Base-by-base conservation (phyloP, 2,113 vertebrate genomes). In the Bufo bufo region DNA sequence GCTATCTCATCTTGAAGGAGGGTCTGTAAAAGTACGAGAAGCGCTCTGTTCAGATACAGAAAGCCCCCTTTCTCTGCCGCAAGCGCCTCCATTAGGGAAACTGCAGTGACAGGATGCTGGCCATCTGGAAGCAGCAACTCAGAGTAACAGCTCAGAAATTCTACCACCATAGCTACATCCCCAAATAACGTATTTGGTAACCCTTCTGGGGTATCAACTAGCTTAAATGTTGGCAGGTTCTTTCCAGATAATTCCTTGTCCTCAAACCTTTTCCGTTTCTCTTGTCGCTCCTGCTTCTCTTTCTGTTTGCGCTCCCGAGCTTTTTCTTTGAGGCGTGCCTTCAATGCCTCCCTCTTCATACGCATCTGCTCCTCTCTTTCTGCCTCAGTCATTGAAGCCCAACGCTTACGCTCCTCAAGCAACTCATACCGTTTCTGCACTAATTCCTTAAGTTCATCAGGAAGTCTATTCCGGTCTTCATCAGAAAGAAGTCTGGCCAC, bases 1-100 rank as follows among this genome's bases (percentile, higher is more conserved):
- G 98, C 98, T 71, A 99, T 96, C 92, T 99, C 98, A 19, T 99
- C 98, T 90, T 99, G 98, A 23, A 99, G 93, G 87, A 99, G 92
- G 0, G 98, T 99, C 93, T 99, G 98, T 13, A 99, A 93, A 50
- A 99, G 95, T 86, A 99, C 97, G 90, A 99, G 96, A 87, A 99
- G 91, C 0, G 98, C 96, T 4, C 97, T 94, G 91, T 98, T 99
- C 89, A 99, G 90, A 91, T 99, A 99, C 3, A 96, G 94, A 92
- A 99, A 99, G 4, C 98, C 98, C 0, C 95, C 96, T 12, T 95
- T 96, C 16, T 99, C 97, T 0, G 97, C 96, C 0, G 96, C 97
- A 85, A 99, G 91, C 0, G 98, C 97, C 90, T 99, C 98, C 96
- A 97, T 98, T 45, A 99, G 94, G 16, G 97, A 96, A 54, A 94